These are phyloP conservation scores for Drosophila demipolita DNA, from an alignment of 2,888 invertebrate genomes.

Conservation along the genomic window DNA sequence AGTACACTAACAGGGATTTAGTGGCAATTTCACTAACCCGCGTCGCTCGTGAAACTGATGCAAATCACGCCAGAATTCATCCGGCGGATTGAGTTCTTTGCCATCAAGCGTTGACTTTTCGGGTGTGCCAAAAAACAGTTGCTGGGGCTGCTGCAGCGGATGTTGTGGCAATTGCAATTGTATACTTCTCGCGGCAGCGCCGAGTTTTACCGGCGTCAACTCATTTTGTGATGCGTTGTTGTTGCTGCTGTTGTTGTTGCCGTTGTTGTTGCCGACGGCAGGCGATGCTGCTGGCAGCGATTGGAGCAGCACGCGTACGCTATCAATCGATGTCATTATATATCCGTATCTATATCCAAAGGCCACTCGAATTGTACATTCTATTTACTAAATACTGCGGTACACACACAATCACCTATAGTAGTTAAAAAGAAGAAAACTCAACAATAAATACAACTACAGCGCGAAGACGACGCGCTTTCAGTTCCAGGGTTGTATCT, in stretches of 20 bases:
- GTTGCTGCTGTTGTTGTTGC: conserved; percentile 1
- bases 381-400: conserved; percentile 37
- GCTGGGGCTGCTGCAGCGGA: conserved; percentile 27
- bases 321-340: conserved; percentile 64
- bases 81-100: conserved; percentile 66
- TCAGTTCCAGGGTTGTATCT: conserved; percentile 44
- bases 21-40: conserved; percentile 88
- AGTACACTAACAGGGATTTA: neutral
- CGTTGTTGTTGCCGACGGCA: conserved; percentile 24
- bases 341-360: conserved; percentile 20
- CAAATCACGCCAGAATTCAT: conserved; percentile 87
- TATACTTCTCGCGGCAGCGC: conserved; percentile 51
- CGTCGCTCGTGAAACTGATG: conserved; percentile 95
- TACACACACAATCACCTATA: conserved; percentile 42
- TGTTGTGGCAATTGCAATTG: conserved; percentile 43
- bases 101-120: conserved; percentile 56
- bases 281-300: conserved; percentile 69
- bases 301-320: conserved; percentile 65
- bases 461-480: conserved; percentile 71
- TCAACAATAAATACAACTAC: conserved; percentile 67
- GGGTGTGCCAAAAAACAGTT: conserved; percentile 44
- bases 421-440: conserved; percentile 53
- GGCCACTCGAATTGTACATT: conserved; percentile 50
- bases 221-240: conserved; percentile 41
- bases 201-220: conserved; percentile 64